Conservation (phyloP, 2,797 vertebrate genomes). For the Pseudotriccus pelzelni region DNA sequence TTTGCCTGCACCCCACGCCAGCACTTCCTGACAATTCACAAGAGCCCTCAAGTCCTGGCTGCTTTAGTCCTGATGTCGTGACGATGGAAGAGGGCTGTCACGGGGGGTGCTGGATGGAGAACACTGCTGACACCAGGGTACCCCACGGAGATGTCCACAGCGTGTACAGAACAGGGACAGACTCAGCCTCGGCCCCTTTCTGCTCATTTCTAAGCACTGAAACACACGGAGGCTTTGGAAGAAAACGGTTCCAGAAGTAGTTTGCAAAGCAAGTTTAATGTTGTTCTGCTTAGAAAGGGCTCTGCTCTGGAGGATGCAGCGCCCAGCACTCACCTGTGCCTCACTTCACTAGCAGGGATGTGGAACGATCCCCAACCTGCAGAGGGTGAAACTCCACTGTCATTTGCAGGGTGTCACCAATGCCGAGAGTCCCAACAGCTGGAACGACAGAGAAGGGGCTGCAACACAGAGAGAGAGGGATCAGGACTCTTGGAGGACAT, state of each 20-base stretch:
- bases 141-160: neutral
- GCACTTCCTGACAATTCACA: neutral
- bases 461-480: neutral
- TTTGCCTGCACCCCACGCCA: accelerated
- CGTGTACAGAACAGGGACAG: neutral
- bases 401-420: slow-evolving; percentile 81
- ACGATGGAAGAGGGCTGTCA: neutral
- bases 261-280: neutral
- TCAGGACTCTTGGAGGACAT: neutral
- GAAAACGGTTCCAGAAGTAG: neutral
- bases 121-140: neutral
- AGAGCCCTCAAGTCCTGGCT: neutral
- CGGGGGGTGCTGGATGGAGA: neutral
- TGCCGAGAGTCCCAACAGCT: slow-evolving; percentile 74
- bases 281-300: neutral
- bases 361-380: slow-evolving; percentile 71
- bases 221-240: neutral
- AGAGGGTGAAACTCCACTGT: slow-evolving; percentile 83
- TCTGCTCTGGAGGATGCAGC: neutral
- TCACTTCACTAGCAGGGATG: slow-evolving; percentile 79
- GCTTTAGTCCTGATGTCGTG: neutral
- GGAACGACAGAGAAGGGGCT: slow-evolving; percentile 88
- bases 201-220: neutral
- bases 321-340: slow-evolving; percentile 80
- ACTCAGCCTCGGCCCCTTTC: neutral